Percentiles rank a stretch among this genome's conserved stretches.
Evolutionary conservation across 2,888 invertebrate species (phyloP).

Genomic region (Leuctra nigra): DNA sequence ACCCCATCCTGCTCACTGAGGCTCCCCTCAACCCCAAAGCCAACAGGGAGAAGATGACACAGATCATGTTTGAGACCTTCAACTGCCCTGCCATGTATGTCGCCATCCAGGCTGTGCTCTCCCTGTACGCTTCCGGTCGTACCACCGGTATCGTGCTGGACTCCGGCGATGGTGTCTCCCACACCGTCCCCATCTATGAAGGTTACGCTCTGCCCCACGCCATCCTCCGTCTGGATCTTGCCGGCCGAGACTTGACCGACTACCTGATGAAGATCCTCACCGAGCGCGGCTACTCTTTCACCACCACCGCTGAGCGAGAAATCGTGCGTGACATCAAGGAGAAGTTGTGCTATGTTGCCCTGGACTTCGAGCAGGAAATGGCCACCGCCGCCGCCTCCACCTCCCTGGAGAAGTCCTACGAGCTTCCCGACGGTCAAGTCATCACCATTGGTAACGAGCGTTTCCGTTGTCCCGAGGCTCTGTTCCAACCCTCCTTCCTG

Average conservation of each 20-base stretch:
- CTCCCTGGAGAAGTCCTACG: slow-evolving; percentile 85
- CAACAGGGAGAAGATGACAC: slow-evolving; percentile 89
- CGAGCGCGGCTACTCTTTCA: slow-evolving; percentile 91
- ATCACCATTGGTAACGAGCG: slow-evolving; percentile 88
- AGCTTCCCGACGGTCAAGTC: slow-evolving; percentile 87
- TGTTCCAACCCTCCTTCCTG: slow-evolving; percentile 59
- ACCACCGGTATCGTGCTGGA: slow-evolving; percentile 45
- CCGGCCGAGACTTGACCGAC: slow-evolving; percentile 93
- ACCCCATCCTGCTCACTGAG: slow-evolving; percentile 84
- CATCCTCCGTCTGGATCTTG: slow-evolving; percentile 94
- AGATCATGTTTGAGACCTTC: slow-evolving; percentile 45
- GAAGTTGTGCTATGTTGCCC: slow-evolving; percentile 81
- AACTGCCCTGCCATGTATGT: slow-evolving; percentile 43
- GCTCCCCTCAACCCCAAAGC: slow-evolving; percentile 89
- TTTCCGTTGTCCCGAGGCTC: slow-evolving; percentile 76
- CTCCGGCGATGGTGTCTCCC: slow-evolving; percentile 45
- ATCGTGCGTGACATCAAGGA: slow-evolving; percentile 92
- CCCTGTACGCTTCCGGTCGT: slow-evolving; percentile 43
- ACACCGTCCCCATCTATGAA: slow-evolving; percentile 43
- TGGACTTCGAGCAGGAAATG: slow-evolving; percentile 89
- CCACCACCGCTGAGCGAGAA: slow-evolving; percentile 90
- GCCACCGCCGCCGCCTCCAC: slow-evolving; percentile 85
- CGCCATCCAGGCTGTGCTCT: slow-evolving; percentile 47
- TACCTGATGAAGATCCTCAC: slow-evolving; percentile 97
- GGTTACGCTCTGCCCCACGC: slow-evolving; percentile 87